A percentile compares a stretch with the other conserved stretches of the same genome.
Conservation (phyloP, 2,113 vertebrate genomes). For the Phrynosoma blainvillii region DNA sequence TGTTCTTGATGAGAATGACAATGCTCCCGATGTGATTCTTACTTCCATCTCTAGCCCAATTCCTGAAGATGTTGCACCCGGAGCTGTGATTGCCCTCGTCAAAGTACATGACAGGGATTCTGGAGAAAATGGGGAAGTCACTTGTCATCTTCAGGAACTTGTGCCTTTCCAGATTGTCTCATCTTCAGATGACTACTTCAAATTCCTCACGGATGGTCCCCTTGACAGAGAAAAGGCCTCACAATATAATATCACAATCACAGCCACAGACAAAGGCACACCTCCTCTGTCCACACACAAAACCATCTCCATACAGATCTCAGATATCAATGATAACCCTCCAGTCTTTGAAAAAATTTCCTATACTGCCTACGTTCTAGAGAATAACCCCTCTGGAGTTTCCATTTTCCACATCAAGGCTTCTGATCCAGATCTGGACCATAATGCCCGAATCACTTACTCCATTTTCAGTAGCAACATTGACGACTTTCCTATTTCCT, state of each 20-base stretch:
- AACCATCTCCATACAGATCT: conserved; percentile 17
- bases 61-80: conserved; percentile 47
- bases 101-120: conserved; percentile 71
- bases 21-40: conserved; percentile 68
- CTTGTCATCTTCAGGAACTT: conserved; percentile 60
- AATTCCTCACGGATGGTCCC: conserved; percentile 61
- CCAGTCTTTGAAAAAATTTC: conserved; percentile 20
- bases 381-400: conserved; percentile 27
- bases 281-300: conserved; percentile 58
- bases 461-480: conserved; percentile 40
- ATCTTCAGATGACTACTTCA: conserved; percentile 71
- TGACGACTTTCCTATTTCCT: conserved; percentile 33
- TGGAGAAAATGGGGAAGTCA: conserved; percentile 66
- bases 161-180: conserved; percentile 71
- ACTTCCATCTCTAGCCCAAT: conserved; percentile 65
- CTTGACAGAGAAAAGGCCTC: conserved; percentile 66
- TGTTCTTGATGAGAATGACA: conserved; percentile 79
- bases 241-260: conserved; percentile 55
- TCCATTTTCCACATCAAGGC: conserved; percentile 37
- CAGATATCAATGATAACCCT: conserved; percentile 31
- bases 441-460: conserved; percentile 62
- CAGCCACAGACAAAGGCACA: conserved; percentile 45
- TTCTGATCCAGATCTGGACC: conserved; percentile 20
- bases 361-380: conserved; percentile 6
- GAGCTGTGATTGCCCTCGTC: conserved; percentile 69